Evolutionary conservation across 1,140 invertebrate genomes (phyloP), one percentile per base, ranked within the genome.

Genomic region (Drosophila tropicalis): DNA sequence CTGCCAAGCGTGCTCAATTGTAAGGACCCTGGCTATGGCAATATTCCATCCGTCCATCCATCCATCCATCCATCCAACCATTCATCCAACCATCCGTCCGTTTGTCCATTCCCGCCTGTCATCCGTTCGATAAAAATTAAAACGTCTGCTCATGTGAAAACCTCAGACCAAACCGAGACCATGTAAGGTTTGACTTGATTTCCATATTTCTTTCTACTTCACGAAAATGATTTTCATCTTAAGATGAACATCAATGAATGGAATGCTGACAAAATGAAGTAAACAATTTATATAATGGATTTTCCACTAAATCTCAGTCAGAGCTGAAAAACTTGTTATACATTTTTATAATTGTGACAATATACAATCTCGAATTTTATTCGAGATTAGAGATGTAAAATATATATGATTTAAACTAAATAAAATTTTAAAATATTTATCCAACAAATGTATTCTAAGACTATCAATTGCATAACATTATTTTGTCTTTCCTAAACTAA

Each of bases 111-210:
- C 15, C 44, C 15, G 76, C 68, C 76, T 76, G 72, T 66, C 83
- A 80, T 73, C 70, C 72, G 79, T 82, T 86, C 83, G 83, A 86
- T 86, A 82, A 86, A 51, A 86, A 87, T 87, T 79, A 87, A 87
- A 87, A 87, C 83, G 72, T 76, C 64, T 86, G 83, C 83, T 82
- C 76, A 79, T 87, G 79, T 82, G 83, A 47, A 86, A 76, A 61
- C 76, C 67, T 69, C 79, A 61, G 51, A 47, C 72, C 72, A 73
- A 64, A 65, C 32, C 63, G 58, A 22, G 65, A 78, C 44, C 44
- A 22, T 22, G 19, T 22, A 22, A 51, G 44, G 44, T 51, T 51
- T 51, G 44, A 51, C 44, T 51, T 51, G 44, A 51, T 51, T 51
- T 51, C 44, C 44, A 51, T 51, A 19, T 22, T 51, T 47, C 19